Conservation (phyloP, 1,140 invertebrate genomes). For the Drosophila repletoides region DNA sequence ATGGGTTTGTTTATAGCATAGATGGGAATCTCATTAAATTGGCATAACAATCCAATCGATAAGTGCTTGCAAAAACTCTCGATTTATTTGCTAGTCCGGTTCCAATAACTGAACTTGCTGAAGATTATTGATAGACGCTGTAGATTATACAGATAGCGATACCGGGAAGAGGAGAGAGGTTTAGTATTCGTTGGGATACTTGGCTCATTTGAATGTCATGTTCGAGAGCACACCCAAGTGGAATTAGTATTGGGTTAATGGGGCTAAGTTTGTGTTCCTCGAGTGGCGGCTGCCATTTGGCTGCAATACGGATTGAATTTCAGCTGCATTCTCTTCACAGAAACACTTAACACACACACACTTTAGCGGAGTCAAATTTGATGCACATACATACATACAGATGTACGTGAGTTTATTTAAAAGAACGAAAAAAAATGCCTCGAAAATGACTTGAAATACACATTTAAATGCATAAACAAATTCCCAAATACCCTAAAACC, state of each 20-base stretch:
- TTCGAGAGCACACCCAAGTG: constrained; percentile 60
- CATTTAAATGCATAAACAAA: constrained; percentile 63
- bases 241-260: constrained; percentile 48
- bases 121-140: no score
- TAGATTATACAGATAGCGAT: background rate
- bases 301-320: constrained; percentile 44
- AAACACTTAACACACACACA: constrained; percentile 43
- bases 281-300: constrained; percentile 28
- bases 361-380: constrained; percentile 36
- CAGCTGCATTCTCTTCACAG: constrained; percentile 37
- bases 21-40: background rate
- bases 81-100: no score
- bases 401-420: constrained; percentile 73
- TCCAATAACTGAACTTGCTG: no score
- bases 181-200: constrained; percentile 19
- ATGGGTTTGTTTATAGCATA: background rate
- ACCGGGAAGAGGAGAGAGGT: background rate
- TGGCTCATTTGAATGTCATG: constrained; percentile 24
- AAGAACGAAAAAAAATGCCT: constrained; percentile 26
- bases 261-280: constrained; percentile 8
- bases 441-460: constrained; percentile 52
- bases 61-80: background rate
- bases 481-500: background rate
- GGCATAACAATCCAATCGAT: background rate
- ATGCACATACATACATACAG: no score